These are phyloP conservation scores for Harpegnathos saltator DNA, from an alignment of 1,140 invertebrate species.

Conservation along the genomic window DNA sequence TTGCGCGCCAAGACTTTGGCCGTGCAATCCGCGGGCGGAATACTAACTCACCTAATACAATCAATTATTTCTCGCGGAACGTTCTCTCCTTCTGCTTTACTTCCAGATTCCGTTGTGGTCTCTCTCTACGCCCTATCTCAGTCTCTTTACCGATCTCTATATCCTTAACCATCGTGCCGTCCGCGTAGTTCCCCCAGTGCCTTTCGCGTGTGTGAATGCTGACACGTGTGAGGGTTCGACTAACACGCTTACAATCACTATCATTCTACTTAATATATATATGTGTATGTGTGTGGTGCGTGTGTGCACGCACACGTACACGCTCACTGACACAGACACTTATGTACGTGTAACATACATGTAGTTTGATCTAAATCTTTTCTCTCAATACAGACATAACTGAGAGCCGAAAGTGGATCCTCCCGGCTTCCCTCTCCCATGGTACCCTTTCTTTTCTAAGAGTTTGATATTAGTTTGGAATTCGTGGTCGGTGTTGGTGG, in stretches of 20 bases:
- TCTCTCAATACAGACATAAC: conserved; percentile 29
- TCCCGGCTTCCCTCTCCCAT: background rate
- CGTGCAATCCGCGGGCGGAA: conserved; percentile 80
- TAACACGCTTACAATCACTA: background rate
- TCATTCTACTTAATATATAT: conserved; percentile 18
- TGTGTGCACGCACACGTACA: no score
- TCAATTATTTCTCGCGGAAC: conserved; percentile 84
- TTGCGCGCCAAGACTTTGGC: conserved; percentile 72
- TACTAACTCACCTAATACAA: conserved; percentile 85
- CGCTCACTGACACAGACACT: background rate
- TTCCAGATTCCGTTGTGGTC: conserved; percentile 71
- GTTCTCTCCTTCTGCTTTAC: conserved; percentile 81
- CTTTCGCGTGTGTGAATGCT: conserved; percentile 45
- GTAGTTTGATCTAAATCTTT: conserved; percentile 42
- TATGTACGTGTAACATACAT: conserved; percentile 1
- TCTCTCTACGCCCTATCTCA: background rate
- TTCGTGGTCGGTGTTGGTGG: conserved; percentile 35
- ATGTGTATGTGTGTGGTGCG: no score
- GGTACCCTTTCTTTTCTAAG: conserved; percentile 62
- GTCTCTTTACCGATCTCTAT: conserved; percentile 49
- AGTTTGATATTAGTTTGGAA: conserved; percentile 83
- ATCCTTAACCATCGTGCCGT: conserved; percentile 18
- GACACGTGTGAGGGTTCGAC: conserved; percentile 9
- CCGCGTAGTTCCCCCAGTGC: background rate
- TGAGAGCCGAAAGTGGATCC: conserved; percentile 8